Evolutionary conservation across 37 sponge, comb jelly and placozoan species (phyloP).

Genomic region (Lycopodina hypogea): DNA sequence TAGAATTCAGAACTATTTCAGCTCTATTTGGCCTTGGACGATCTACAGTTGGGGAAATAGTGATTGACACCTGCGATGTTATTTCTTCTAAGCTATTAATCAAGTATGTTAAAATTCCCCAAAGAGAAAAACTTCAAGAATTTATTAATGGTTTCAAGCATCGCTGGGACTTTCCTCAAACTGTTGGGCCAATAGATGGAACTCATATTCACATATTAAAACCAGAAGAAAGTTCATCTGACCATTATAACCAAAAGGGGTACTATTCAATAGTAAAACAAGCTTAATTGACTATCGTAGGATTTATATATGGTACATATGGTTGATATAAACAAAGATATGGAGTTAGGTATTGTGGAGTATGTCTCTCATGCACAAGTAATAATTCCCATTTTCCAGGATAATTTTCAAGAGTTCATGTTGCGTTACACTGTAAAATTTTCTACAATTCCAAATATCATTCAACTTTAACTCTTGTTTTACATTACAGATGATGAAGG

Average conservation of each 20-base stretch:
- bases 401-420: no score
- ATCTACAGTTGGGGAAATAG: slow-evolving; percentile 23
- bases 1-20: slow-evolving; percentile 27
- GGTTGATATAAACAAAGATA: no score
- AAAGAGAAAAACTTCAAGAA: not conserved
- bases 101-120: slow-evolving; percentile 17
- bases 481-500: no score
- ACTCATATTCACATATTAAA: slow-evolving; percentile 30
- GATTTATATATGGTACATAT: no score
- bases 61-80: slow-evolving; percentile 15
- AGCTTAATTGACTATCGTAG: slow-evolving; percentile 27
- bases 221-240: slow-evolving; percentile 14
- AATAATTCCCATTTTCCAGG: no score
- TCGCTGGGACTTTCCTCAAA: slow-evolving; percentile 35
- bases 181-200: slow-evolving; percentile 46
- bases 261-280: slow-evolving; percentile 36
- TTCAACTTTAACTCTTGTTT: no score
- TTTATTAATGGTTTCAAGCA: slow-evolving; percentile 31
- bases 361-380: no score
- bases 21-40: slow-evolving; percentile 21
- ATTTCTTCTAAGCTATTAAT: slow-evolving; percentile 14
- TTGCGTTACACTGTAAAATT: no score
- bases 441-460: no score
- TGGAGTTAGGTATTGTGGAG: no score
- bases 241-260: slow-evolving; percentile 40